Evolutionary conservation across 2,797 vertebrate species (phyloP).

Genomic region (Sciaenops ocellatus): DNA sequence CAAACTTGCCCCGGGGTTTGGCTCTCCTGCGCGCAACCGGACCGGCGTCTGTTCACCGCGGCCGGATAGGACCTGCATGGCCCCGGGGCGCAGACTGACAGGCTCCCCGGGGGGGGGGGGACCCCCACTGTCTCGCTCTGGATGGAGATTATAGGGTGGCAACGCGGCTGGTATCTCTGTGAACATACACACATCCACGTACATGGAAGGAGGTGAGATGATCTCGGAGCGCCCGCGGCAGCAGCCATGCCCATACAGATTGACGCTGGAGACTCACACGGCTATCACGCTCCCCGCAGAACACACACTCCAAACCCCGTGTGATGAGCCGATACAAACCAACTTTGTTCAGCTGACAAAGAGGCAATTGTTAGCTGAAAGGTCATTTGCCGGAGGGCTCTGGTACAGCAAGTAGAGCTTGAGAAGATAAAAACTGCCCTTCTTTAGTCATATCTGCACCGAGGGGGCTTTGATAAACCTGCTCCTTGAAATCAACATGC

Average conservation of each 20-base stretch:
- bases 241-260: slow-evolving; percentile 52
- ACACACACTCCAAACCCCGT: slow-evolving; percentile 50
- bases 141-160: slow-evolving; percentile 79
- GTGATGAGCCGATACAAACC: slow-evolving; percentile 80
- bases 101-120: slow-evolving; percentile 63
- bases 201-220: slow-evolving; percentile 55
- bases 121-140: slow-evolving; percentile 56
- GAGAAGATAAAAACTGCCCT: slow-evolving; percentile 46
- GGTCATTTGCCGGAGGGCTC: slow-evolving; percentile 58
- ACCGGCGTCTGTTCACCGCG: slow-evolving; percentile 75
- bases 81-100: slow-evolving; percentile 77
- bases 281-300: slow-evolving; percentile 70
- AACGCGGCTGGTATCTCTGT: slow-evolving; percentile 78
- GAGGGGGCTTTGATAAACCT: slow-evolving; percentile 55
- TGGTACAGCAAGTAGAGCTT: slow-evolving; percentile 43
- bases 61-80: slow-evolving; percentile 67
- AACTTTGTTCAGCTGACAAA: slow-evolving; percentile 79
- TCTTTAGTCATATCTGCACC: slow-evolving; percentile 39
- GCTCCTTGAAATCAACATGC: slow-evolving; percentile 47
- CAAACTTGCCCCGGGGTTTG: slow-evolving; percentile 76
- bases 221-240: slow-evolving; percentile 67
- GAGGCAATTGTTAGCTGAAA: slow-evolving; percentile 72
- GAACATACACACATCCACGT: slow-evolving; percentile 54
- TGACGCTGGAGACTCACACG: slow-evolving; percentile 71
- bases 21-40: slow-evolving; percentile 70